phyloP scores from a whole-genome alignment of 2,797 vertebrate genomes.

The Anomalospiza imberbis region DNA sequence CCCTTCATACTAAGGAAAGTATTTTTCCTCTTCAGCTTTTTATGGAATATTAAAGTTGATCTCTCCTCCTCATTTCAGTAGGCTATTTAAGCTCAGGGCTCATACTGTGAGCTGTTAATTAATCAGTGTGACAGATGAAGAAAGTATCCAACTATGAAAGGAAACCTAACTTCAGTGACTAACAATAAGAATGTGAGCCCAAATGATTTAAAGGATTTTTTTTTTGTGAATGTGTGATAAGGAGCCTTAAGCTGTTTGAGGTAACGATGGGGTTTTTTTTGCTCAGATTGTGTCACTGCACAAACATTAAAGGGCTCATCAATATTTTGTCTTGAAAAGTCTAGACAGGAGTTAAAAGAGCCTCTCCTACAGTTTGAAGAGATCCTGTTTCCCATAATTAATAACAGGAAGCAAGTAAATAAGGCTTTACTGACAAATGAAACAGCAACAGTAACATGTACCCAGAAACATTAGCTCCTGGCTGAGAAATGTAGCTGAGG shows the following conservation, averaged over 20 bases:
- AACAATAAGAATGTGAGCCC: conserved; percentile 30
- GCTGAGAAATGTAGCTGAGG: neutral
- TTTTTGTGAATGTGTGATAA: conserved; percentile 30
- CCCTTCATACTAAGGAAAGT: neutral
- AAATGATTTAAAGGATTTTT: conserved; percentile 14
- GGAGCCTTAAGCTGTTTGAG: conserved; percentile 19
- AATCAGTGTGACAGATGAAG: conserved; percentile 80
- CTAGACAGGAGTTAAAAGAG: conserved; percentile 66
- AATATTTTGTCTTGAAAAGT: conserved; percentile 62
- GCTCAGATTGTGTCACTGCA: conserved; percentile 22
- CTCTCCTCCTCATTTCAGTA: conserved; percentile 33
- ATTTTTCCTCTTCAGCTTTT: conserved; percentile 35
- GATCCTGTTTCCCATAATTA: conserved; percentile 72
- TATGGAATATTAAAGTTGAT: conserved; percentile 37
- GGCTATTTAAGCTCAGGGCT: conserved; percentile 63
- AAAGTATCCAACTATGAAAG: conserved; percentile 73
- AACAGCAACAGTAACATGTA: conserved; percentile 24
- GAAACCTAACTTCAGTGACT: conserved; percentile 69
- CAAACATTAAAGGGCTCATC: conserved; percentile 56
- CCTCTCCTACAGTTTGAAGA: conserved; percentile 49
- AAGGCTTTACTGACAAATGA: conserved; percentile 66
- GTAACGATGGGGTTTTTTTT: neutral
- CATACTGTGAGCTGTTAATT: conserved; percentile 76
- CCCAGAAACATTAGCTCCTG: conserved; percentile 30
- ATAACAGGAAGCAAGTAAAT: conserved; percentile 73